Percentiles rank a stretch among this genome's conserved stretches.
Conservation (phyloP, 2,113 vertebrate species). For the Taxidea taxus region DNA sequence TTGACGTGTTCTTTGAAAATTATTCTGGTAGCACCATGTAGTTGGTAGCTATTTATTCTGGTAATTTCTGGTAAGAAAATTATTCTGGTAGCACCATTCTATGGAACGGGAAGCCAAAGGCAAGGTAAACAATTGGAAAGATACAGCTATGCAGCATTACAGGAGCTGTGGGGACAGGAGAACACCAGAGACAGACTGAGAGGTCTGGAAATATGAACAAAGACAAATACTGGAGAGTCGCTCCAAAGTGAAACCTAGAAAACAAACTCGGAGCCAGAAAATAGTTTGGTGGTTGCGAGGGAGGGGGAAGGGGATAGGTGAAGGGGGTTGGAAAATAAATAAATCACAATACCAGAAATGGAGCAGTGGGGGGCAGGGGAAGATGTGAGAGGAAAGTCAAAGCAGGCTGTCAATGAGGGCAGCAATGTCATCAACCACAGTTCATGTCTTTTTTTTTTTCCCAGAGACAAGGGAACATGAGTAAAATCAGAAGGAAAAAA, state of each 20-base stretch:
- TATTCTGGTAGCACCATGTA: accelerated
- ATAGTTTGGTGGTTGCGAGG: background rate
- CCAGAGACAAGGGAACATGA: background rate
- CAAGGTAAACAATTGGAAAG: background rate
- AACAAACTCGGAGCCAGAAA: background rate
- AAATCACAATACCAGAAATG: background rate
- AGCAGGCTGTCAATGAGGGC: background rate
- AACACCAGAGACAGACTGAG: background rate
- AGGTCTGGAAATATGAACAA: background rate
- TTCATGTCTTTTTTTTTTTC: background rate
- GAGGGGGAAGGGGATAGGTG: background rate
- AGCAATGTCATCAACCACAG: background rate
- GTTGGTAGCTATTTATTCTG: too few species aligned
- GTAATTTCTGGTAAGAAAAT: too few species aligned
- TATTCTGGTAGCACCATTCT: background rate
- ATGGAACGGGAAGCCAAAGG: background rate
- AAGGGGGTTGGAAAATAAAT: background rate
- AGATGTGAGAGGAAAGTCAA: background rate
- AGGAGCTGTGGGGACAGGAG: too few species aligned
- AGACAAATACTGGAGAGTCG: background rate
- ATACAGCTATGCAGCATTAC: accelerated
- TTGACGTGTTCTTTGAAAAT: background rate
- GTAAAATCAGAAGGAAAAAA: background rate
- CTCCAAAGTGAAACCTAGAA: background rate
- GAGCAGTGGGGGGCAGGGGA: background rate